Conservation (phyloP, 2,797 vertebrate species). For the Microhierax caerulescens region DNA sequence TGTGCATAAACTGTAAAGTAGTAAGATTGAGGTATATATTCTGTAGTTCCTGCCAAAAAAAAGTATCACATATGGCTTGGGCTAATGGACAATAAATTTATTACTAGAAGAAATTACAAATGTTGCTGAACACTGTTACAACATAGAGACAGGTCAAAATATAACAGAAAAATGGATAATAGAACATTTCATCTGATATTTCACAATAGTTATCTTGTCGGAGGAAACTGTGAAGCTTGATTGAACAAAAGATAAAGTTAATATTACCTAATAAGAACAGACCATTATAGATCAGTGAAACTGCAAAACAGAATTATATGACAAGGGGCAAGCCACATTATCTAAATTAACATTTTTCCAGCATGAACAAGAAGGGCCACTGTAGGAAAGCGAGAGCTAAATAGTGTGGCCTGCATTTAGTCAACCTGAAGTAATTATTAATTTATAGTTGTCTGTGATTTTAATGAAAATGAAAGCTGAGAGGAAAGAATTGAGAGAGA, state of each 20-base stretch:
- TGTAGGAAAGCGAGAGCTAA: slow-evolving; percentile 86
- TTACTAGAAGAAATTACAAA: slow-evolving; percentile 45
- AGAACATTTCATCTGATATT: slow-evolving; percentile 72
- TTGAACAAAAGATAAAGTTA: slow-evolving; percentile 94
- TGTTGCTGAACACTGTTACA: slow-evolving; percentile 48
- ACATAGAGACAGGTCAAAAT: slow-evolving; percentile 56
- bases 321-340: slow-evolving; percentile 95
- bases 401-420: slow-evolving; percentile 92
- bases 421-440: slow-evolving; percentile 99
- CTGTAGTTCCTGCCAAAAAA: not conserved
- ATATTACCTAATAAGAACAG: slow-evolving; percentile 97
- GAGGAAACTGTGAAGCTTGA: slow-evolving; percentile 86
- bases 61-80: not conserved
- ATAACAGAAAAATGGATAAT: slow-evolving; percentile 58
- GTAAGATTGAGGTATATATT: not conserved
- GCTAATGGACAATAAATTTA: slow-evolving; percentile 45
- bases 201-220: slow-evolving; percentile 66
- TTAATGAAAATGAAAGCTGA: slow-evolving; percentile 99
- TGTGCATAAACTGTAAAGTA: slow-evolving; percentile 41
- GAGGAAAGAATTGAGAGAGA: slow-evolving; percentile 97
- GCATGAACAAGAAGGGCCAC: slow-evolving; percentile 93
- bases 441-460: slow-evolving; percentile 99
- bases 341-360: slow-evolving; percentile 99
- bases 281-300: slow-evolving; percentile 98
- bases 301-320: slow-evolving; percentile 94